Evolutionary conservation across 2,113 vertebrate species (phyloP).

Genomic region (Nyctibius bracteatus): DNA sequence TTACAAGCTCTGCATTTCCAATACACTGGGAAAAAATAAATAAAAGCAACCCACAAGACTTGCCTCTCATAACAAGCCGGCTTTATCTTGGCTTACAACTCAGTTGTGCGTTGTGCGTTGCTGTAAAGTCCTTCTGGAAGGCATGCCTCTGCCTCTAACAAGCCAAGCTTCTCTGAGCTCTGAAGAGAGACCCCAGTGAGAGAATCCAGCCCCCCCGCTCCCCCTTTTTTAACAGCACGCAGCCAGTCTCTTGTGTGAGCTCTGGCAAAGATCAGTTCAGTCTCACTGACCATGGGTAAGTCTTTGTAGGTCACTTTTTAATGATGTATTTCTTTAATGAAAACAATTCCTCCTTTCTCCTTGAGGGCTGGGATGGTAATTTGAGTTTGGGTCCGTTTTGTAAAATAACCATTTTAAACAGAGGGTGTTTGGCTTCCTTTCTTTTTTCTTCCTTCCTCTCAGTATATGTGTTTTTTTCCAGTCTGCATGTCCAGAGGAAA

Average conservation of each 20-base stretch:
- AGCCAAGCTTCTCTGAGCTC: conserved; percentile 35
- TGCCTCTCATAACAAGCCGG: conserved; percentile 35
- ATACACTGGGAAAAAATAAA: conserved; percentile 34
- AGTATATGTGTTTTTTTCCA: neutral
- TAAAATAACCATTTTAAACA: neutral
- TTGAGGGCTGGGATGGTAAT: conserved; percentile 7
- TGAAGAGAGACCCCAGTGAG: conserved; percentile 48
- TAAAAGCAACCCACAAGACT: conserved; percentile 33
- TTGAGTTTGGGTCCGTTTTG: conserved; percentile 16
- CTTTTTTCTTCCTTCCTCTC: neutral
- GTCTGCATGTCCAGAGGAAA: neutral
- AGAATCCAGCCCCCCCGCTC: conserved; percentile 2
- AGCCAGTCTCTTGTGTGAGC: conserved; percentile 54
- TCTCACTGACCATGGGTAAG: conserved; percentile 11
- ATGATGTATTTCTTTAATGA: conserved; percentile 39
- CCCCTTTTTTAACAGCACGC: conserved; percentile 23
- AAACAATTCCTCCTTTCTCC: conserved; percentile 33
- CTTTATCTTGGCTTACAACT: conserved; percentile 46
- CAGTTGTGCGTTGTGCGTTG: conserved; percentile 28
- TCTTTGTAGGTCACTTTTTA: conserved; percentile 65
- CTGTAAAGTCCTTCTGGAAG: conserved; percentile 50
- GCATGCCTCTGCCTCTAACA: conserved; percentile 18
- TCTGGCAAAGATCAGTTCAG: conserved; percentile 54
- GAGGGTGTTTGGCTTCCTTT: neutral
- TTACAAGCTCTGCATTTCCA: conserved; percentile 43